Evolutionary conservation across 2,797 vertebrate genomes (phyloP), one percentile per base, ranked within the genome.

Genomic region (Crenichthys baileyi): DNA sequence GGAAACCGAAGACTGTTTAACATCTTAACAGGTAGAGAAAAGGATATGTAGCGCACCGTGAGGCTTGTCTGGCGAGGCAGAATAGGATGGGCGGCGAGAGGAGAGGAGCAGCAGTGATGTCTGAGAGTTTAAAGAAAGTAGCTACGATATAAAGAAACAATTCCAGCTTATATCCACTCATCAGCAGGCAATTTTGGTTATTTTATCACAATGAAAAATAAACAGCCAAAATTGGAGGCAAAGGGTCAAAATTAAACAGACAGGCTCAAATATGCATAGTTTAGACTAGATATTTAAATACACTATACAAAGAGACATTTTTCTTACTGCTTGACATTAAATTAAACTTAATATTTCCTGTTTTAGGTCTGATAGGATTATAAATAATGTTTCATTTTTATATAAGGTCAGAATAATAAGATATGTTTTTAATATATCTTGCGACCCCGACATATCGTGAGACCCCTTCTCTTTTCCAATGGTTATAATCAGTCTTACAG

Each of bases 11-110:
- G 72, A 44, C 89, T 90, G 87, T 92, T 92, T 92, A 90, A 90
- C 90, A 87, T 90, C 81, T 86, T 90, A 85, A 88, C 89, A 90
- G 89, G 82, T 85, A 79, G 82, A 88, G 88, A 85, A 88, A 89
- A 83, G 77, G 53, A 87, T 77, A 79, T 84, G 11, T 0, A 63
- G 65, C 61, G 78, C 44, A 31, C 78, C 70, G 15, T 82, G 24
- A 67, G 67, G 80, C 78, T 81, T 53, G 80, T 83, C 81, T 85
- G 80, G 51, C 1, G 15, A 79, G 58, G 80, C 79, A 60, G 81
- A 79, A 51, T n/a, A 63, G 79, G 80, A 70, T 29, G 72, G 76
- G 36, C 12, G 15, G 78, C 26, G 72, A 44, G 75, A 60, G 67
- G 72, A 70, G 85, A 67, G 15, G n/a, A 12, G 75, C 81, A 61